Base-by-base conservation (phyloP, 2,888 invertebrate genomes). In the Athetis lepigone region DNA sequence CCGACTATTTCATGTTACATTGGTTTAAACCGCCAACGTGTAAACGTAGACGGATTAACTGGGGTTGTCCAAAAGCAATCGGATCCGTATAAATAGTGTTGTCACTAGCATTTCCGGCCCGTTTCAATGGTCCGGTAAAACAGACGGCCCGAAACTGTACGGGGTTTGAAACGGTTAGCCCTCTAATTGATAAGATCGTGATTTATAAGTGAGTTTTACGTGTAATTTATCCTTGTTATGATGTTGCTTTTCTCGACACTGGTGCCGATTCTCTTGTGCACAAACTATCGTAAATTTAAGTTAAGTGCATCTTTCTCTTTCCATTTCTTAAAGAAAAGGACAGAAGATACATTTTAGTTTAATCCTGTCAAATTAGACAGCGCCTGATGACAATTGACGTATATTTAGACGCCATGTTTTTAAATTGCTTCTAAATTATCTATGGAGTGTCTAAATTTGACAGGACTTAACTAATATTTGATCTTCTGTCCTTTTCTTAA, bases 1-100 rank as follows among this genome's bases (percentile, higher is more conserved):
- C n/a, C n/a, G 9, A 11, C 19, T 37, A 36, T 23, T 6, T 6
- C 42, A 23, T 5, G 6, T 13, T 19, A 29, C 6, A 23, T 42
- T 47, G 45, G 8, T 19, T 46, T n/a, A 29, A 69, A 25, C 13
- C 7, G 9, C 3, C 2, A 9, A 8, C 47, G 8, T 29, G 45
- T 23, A 52, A 37, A 72, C 23, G 18, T 39, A 36, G 27, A 36
- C 23, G 18, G 29, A 65, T 73, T 67, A 50, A 37, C 58, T 40
- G 9, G 16, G 11, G 29, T 33, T 13, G 18, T 37, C 42, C 47
- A 27, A 43, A 51, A 52, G 23, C 46, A 57, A 66, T 36, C 40
- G 39, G 75, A 29, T 37, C 18, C 33, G n/a, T 52, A 69, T 69
- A 75, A 75, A 75, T 69, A 59, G 75, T 59, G 70, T 75, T 69